Conservation (phyloP, 2,113 vertebrate genomes). For the Galeopterus variegatus region DNA sequence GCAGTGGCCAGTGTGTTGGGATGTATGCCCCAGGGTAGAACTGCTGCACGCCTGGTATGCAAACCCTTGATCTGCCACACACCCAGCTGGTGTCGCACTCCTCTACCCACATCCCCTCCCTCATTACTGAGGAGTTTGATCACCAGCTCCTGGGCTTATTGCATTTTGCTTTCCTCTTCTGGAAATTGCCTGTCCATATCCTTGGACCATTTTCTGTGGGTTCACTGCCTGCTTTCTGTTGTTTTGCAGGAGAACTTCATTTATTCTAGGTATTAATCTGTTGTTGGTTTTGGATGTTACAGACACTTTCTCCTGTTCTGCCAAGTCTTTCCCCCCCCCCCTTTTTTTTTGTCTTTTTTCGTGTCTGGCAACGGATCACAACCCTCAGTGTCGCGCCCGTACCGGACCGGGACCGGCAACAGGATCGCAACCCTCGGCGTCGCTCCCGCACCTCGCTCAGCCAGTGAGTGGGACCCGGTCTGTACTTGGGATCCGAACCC, state of each 20-base stretch:
- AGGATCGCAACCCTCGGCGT: no score
- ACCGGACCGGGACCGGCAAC: no score
- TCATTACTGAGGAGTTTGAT: neutral
- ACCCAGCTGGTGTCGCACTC: neutral
- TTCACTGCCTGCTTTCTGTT: neutral
- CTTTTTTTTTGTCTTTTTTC: no score
- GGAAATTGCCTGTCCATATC: neutral
- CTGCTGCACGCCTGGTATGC: neutral
- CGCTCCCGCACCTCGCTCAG: no score
- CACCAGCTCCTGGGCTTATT: no score
- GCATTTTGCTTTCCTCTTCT: neutral
- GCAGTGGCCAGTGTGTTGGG: neutral
- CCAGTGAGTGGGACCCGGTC: no score
- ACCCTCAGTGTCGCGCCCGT: no score
- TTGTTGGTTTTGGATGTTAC: neutral
- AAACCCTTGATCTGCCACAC: rapidly evolving
- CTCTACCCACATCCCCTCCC: neutral
- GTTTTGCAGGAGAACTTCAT: neutral
- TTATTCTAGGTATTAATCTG: neutral
- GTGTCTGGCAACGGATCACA: no score
- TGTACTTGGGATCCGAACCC: no score
- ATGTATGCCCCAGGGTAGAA: rapidly evolving
- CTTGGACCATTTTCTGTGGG: neutral
- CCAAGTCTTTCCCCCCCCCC: no score
- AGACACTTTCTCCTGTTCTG: neutral